Evolutionary conservation across 2,797 vertebrate genomes (phyloP), one percentile per base, ranked within the genome.

Genomic region (Gouania willdenowi): DNA sequence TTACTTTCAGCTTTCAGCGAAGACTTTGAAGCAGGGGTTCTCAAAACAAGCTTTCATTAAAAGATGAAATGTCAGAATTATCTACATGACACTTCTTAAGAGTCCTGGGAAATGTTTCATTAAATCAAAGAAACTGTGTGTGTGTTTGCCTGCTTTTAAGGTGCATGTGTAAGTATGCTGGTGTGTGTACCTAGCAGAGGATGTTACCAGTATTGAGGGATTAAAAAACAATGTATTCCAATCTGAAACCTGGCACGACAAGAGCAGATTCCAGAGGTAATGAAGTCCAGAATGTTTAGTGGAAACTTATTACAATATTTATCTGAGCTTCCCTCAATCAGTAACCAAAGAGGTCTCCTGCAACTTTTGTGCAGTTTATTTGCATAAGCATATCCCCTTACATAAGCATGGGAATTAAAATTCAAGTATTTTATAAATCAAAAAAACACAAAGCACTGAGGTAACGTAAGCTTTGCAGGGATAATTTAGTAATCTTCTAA

Each of bases 51-150:
- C 65, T 70, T 76, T 68, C 43, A 78, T 71, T 77, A 71, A 59
- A 68, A 60, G 49, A 39, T 65, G 59, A 64, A 78, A 84, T 74
- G 71, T 79, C 69, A 83, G 84, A 81, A 78, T 73, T 48, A 81
- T 81, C 55, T 63, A 70, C 42, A 39, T 66, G 60, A 74, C 74
- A 77, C 64, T 51, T 46, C 24, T 35, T 29, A 32, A 68, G 48
- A 43, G 67, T 69, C 62, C 26, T 2, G 31, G 68, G 71, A 77
- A 68, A 61, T 45, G 36, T 75, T 75, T 77, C 72, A 77, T 77
- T 62, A 77, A 42, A 42, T 46, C 25, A 39, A 33, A 41, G 17
- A 33, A 55, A 36, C 21, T 13, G 4, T 28, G 39, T 0, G 5
- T 41, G 20, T 37, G 31, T 33, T 10, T 4, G 6, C 21, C 8